Conservation (phyloP, 2,797 vertebrate species). For the Todus mexicanus region DNA sequence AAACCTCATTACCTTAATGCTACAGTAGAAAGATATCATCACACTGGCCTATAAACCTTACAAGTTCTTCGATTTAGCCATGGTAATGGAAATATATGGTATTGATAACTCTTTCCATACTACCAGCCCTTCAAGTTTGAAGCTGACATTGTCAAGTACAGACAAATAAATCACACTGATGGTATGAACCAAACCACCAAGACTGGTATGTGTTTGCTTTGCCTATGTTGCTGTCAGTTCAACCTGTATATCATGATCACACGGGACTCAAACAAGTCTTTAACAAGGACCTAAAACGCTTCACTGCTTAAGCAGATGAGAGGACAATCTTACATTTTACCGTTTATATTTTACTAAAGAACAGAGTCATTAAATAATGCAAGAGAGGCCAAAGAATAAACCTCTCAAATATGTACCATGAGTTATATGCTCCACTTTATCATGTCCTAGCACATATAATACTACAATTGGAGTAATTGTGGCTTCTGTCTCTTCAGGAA, state of each 20-base stretch:
- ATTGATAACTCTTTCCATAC: not conserved
- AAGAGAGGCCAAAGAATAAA: not conserved
- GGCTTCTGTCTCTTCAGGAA: not conserved
- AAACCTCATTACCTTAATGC: not conserved
- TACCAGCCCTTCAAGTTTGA: not conserved
- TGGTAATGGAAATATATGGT: accelerated
- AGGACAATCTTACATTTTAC: not conserved
- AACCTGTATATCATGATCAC: not conserved
- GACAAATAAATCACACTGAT: not conserved
- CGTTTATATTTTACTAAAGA: not conserved
- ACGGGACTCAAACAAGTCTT: accelerated
- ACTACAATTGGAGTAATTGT: not conserved
- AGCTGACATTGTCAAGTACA: not conserved
- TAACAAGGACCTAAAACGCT: not conserved
- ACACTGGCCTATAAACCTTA: not conserved
- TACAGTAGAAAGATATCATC: not conserved
- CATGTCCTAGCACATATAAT: not conserved
- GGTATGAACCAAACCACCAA: not conserved
- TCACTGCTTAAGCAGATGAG: not conserved
- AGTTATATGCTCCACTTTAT: not conserved
- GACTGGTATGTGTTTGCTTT: not conserved
- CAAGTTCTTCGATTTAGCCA: not conserved
- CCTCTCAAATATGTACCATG: not conserved
- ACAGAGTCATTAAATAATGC: not conserved
- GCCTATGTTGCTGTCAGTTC: accelerated